These are phyloP conservation scores for Aptenodytes patagonicus DNA, from an alignment of 2,113 vertebrate species.

Conservation along the genomic window DNA sequence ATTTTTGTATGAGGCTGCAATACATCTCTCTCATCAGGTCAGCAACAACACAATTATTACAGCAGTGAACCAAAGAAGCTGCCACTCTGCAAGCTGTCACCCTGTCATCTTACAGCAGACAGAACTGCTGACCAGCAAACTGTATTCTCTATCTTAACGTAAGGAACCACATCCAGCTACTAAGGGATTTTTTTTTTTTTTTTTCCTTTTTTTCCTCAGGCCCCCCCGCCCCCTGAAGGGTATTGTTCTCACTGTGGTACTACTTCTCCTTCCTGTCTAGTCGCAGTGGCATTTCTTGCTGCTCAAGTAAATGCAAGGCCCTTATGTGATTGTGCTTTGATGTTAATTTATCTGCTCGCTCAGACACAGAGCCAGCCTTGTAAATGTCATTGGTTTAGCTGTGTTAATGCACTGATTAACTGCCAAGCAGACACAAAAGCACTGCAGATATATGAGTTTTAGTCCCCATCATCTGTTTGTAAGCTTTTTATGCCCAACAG, in stretches of 20 bases:
- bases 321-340: background rate
- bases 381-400: constrained; percentile 4
- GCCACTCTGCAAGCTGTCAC: background rate
- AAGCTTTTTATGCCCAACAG: background rate
- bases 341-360: background rate
- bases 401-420: background rate
- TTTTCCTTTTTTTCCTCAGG: background rate
- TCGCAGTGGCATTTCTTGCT: background rate
- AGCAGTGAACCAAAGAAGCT: background rate
- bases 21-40: background rate
- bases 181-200: background rate
- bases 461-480: background rate
- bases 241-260: background rate
- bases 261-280: background rate
- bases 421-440: background rate
- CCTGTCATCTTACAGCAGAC: background rate
- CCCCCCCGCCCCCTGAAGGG: background rate
- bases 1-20: background rate
- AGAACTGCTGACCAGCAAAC: background rate
- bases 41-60: background rate
- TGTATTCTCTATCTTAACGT: background rate
- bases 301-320: background rate
- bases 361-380: background rate
- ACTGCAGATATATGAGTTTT: background rate
- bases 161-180: background rate